Percentiles rank a stretch among this genome's conserved stretches.
These are phyloP conservation scores for Acestrorhynchus altus DNA, from an alignment of 2,797 vertebrate genomes.

Conservation along the genomic window DNA sequence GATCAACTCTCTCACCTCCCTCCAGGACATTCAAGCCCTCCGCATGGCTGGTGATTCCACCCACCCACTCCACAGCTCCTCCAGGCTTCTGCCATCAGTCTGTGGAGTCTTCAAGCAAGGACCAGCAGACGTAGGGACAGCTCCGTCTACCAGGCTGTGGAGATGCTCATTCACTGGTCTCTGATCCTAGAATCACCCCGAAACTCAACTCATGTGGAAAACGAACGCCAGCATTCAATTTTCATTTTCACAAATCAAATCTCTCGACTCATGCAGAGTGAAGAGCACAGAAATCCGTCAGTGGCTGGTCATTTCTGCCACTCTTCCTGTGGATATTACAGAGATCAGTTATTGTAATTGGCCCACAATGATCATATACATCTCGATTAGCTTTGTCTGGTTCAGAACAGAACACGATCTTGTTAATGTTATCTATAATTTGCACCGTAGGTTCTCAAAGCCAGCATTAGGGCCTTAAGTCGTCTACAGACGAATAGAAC, in stretches of 20 bases:
- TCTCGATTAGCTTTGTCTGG: not conserved
- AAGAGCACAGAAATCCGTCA: not conserved
- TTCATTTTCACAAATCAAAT: not conserved
- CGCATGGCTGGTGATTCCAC: too few species aligned
- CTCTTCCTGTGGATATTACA: conserved; percentile 3
- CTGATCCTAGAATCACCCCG: too few species aligned
- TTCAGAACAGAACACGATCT: not conserved
- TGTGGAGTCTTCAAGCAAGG: too few species aligned
- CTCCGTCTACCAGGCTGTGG: too few species aligned
- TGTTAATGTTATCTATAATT: conserved; percentile 3
- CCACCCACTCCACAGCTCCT: too few species aligned
- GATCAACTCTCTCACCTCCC: too few species aligned
- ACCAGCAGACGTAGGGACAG: too few species aligned
- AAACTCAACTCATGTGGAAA: not conserved
- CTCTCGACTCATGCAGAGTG: not conserved
- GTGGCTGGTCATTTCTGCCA: conserved; percentile 1
- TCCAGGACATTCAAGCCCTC: too few species aligned
- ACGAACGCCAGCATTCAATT: conserved; percentile 17
- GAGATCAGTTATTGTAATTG: conserved; percentile 14
- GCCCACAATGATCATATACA: not conserved
- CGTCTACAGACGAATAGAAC: conserved; percentile 15
- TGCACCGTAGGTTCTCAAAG: conserved; percentile 16
- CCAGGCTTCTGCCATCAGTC: too few species aligned
- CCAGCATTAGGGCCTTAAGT: conserved; percentile 12
- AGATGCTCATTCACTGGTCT: too few species aligned